Percentiles rank a stretch among this genome's conserved stretches.
Evolutionary conservation across 2,888 invertebrate genomes (phyloP).

Genomic region (Corbicula japonica): DNA sequence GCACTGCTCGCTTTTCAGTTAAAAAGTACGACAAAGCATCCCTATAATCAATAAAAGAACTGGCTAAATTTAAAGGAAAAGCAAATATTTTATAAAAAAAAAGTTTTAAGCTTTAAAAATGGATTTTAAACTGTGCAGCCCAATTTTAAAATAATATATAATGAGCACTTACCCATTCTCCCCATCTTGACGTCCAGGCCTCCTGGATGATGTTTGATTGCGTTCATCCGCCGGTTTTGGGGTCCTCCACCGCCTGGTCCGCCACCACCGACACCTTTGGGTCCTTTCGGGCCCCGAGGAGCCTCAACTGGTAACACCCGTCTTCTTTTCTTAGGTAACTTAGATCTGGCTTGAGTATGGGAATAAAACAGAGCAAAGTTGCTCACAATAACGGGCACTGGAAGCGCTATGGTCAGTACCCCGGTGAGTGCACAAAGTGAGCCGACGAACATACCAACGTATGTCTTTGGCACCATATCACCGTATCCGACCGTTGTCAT

Average conservation of each 20-base stretch:
- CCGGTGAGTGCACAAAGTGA: conserved; percentile 96
- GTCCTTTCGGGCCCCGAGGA: conserved; percentile 80
- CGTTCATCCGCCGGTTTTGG: conserved; percentile 92
- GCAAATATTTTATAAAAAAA: too few species aligned
- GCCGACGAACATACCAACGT: conserved; percentile 98
- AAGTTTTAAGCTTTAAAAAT: too few species aligned
- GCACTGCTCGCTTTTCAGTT: too few species aligned
- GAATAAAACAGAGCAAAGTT: conserved; percentile 99
- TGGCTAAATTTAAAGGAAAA: too few species aligned
- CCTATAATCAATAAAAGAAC: too few species aligned
- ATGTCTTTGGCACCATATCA: conserved; percentile 98
- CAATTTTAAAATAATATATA: neutral
- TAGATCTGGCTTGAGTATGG: conserved; percentile 98
- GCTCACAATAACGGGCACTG: conserved; percentile 97
- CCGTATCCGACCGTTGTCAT: conserved; percentile 98
- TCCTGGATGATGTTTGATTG: conserved; percentile 93
- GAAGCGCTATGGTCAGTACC: conserved; percentile 97
- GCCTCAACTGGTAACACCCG: conserved; percentile 94
- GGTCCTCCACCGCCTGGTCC: conserved; percentile 87
- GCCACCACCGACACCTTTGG: conserved; percentile 73
- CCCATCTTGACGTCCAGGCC: conserved; percentile 85
- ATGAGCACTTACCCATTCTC: conserved; percentile 80
- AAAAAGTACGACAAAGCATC: too few species aligned
- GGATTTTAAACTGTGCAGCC: neutral
- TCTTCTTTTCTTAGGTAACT: conserved; percentile 96